A percentile compares a stretch with the other conserved stretches of the same genome.
These are phyloP conservation scores for Drosophila pachea DNA, from an alignment of 1,140 invertebrate species.

Conservation along the genomic window DNA sequence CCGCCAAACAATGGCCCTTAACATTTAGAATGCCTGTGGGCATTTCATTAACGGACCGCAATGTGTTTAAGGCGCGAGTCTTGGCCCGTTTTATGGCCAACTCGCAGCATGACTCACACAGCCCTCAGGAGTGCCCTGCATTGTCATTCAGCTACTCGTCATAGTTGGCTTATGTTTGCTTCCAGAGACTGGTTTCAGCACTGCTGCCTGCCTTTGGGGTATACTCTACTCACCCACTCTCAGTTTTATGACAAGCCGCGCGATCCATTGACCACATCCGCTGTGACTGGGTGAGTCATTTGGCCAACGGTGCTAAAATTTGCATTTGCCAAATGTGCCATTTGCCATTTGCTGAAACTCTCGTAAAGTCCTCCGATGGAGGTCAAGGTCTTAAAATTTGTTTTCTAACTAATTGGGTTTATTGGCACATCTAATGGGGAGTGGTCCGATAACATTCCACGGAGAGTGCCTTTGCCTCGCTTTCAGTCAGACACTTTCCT, in stretches of 20 bases:
- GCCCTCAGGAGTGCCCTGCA: slow-evolving; percentile 17
- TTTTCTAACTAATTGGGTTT: neutral
- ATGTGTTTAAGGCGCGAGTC: slow-evolving; percentile 7
- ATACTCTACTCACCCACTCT: slow-evolving; percentile 33
- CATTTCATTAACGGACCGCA: slow-evolving; percentile 32
- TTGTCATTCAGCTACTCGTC: slow-evolving; percentile 53
- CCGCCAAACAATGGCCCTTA: slow-evolving; percentile 12
- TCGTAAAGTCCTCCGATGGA: slow-evolving; percentile 16
- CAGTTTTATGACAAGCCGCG: slow-evolving; percentile 32
- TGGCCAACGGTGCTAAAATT: slow-evolving; percentile 12
- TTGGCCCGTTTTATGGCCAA: slow-evolving; percentile 47
- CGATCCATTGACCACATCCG: slow-evolving; percentile 43
- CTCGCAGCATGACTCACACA: slow-evolving; percentile 38
- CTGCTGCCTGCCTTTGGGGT: slow-evolving; percentile 38
- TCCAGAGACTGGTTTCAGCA: neutral
- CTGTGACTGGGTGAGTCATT: slow-evolving; percentile 23
- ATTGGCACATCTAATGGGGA: neutral
- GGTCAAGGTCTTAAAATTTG: slow-evolving; percentile 30
- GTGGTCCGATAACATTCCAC: slow-evolving; percentile 18
- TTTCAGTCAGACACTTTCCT: slow-evolving; percentile 18
- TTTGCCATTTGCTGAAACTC: slow-evolving; percentile 28
- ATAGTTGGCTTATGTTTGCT: slow-evolving; percentile 41
- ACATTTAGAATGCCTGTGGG: slow-evolving; percentile 28
- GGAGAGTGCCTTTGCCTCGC: slow-evolving; percentile 1
- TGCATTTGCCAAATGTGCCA: slow-evolving; percentile 14